Conservation (phyloP, 2,113 vertebrate species). For the Sander lucioperca region DNA sequence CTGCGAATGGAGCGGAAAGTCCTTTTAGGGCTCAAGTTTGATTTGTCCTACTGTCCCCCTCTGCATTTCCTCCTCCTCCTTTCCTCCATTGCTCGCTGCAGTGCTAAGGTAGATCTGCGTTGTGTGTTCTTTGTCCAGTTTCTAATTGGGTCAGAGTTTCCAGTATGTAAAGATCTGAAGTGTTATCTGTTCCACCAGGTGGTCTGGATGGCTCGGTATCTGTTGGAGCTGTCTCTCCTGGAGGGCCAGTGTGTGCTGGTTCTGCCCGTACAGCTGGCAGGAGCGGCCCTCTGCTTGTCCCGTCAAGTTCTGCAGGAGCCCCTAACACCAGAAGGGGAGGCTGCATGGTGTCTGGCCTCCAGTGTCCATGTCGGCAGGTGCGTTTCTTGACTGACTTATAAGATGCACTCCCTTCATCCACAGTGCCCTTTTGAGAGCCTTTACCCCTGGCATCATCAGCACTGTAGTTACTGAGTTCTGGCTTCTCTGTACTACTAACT, state of each 20-base stretch:
- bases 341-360: constrained; percentile 76
- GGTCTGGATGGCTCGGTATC: constrained; percentile 86
- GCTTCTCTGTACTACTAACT: neutral
- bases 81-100: constrained; percentile 79
- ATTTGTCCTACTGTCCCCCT: constrained; percentile 84
- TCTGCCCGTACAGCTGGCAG: constrained; percentile 84
- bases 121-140: neutral
- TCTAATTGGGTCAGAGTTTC: neutral
- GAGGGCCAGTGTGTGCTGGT: constrained; percentile 85
- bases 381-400: neutral
- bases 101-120: constrained; percentile 75
- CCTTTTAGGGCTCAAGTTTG: constrained; percentile 84
- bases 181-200: constrained; percentile 71
- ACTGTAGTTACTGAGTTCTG: neutral
- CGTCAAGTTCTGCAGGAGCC: constrained; percentile 79
- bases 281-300: constrained; percentile 86
- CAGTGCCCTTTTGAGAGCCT: neutral
- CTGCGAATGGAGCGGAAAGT: constrained; percentile 88
- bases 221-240: constrained; percentile 89
- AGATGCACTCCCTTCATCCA: neutral
- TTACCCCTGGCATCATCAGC: neutral
- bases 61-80: constrained; percentile 86
- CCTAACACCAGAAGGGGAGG: constrained; percentile 67
- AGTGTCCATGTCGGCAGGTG: constrained; percentile 85
- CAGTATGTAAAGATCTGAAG: neutral